Conservation (phyloP, 2,797 vertebrate species). For the Poecilia velifera region DNA sequence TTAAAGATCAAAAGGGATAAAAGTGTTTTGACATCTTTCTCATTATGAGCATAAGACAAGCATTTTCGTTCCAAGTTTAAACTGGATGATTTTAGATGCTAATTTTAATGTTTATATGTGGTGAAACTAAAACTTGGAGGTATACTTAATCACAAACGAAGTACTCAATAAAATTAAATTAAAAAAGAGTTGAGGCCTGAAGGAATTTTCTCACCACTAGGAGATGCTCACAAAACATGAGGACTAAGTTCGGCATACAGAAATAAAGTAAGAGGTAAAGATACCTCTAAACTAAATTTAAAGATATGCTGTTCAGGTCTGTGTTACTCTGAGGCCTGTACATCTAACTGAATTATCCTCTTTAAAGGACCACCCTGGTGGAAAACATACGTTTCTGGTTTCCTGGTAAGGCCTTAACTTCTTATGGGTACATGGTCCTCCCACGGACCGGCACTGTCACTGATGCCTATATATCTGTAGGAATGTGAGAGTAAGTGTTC, state of each 20-base stretch:
- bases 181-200: background rate
- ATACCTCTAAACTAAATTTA: conserved; percentile 4
- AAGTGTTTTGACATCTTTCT: background rate
- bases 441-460: conserved; percentile 83
- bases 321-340: conserved; percentile 41
- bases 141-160: background rate
- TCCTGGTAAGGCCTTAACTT: conserved; percentile 87
- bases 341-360: conserved; percentile 78
- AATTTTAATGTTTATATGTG: background rate
- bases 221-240: background rate
- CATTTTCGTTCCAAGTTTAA: background rate
- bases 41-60: background rate
- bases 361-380: conserved; percentile 86
- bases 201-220: background rate
- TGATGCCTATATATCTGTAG: conserved; percentile 81
- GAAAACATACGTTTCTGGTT: conserved; percentile 93
- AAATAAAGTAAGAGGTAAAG: conserved; percentile 7
- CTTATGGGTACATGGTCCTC: conserved; percentile 88
- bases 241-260: background rate
- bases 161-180: background rate
- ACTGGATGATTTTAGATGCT: background rate
- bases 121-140: background rate
- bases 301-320: conserved; percentile 30
- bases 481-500: conserved; percentile 48
- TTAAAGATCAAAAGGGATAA: background rate